Evolutionary conservation across 1,140 invertebrate genomes (phyloP).

Genomic region (Lethocerus indicus): DNA sequence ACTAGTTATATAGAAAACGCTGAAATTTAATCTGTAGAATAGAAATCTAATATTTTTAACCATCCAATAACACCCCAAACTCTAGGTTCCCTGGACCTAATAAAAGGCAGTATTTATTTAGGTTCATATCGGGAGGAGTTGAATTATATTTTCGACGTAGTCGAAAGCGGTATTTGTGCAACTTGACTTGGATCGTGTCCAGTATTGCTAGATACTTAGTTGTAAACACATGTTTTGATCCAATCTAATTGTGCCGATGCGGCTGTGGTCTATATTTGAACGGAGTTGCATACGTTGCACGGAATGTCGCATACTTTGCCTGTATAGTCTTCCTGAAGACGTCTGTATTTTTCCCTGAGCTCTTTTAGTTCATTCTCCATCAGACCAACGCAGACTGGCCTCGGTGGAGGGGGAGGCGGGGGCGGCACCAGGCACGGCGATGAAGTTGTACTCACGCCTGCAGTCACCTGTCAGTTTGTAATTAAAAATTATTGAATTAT

Average conservation of each 20-base stretch:
- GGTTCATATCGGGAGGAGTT: too few relatives aligned
- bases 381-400: not conserved
- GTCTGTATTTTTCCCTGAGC: slow-evolving; percentile 31
- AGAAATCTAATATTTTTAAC: not conserved
- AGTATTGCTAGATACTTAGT: too few relatives aligned
- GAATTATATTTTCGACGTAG: too few relatives aligned
- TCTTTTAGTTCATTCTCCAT: slow-evolving; percentile 20
- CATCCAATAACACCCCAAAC: not conserved
- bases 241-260: too few relatives aligned
- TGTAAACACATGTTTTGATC: too few relatives aligned
- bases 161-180: too few relatives aligned
- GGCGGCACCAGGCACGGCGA: not conserved
- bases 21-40: not conserved
- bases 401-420: not conserved
- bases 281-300: not conserved
- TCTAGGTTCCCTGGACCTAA: too few relatives aligned
- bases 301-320: slow-evolving; percentile 24
- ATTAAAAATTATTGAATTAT: not conserved
- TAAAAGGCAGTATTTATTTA: too few relatives aligned
- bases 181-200: too few relatives aligned
- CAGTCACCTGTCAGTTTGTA: not conserved
- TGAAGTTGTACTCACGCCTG: not conserved
- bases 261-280: too few relatives aligned
- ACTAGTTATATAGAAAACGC: not conserved
- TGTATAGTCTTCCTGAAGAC: slow-evolving; percentile 36